Conservation (phyloP, 1,140 invertebrate genomes). For the Teleogryllus occipitalis region DNA sequence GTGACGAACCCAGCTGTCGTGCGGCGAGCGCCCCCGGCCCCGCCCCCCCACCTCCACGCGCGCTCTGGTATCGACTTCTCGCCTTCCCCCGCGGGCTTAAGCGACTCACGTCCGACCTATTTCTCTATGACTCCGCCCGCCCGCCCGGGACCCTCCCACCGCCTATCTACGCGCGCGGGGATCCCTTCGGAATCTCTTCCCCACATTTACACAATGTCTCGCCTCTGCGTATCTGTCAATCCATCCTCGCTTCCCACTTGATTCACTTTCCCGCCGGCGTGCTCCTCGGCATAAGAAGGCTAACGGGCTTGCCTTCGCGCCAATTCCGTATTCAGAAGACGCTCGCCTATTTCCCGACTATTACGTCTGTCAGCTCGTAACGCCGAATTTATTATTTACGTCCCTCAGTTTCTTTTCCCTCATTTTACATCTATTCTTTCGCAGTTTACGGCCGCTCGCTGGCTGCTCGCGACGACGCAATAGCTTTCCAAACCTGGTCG, state of each 20-base stretch:
- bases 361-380: not conserved
- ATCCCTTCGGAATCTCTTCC: not conserved
- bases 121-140: not conserved
- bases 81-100: no score
- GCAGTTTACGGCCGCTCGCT: not conserved
- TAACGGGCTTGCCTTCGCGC: not conserved
- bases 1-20: no score
- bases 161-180: not conserved
- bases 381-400: not conserved
- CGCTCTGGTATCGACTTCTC: no score
- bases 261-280: not conserved
- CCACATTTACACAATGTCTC: not conserved
- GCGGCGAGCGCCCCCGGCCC: no score
- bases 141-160: no score
- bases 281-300: not conserved
- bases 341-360: not conserved
- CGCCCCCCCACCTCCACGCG: no score
- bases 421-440: not conserved
- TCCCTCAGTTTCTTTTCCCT: not conserved
- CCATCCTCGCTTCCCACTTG: not conserved
- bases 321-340: not conserved
- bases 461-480: no score
- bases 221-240: not conserved
- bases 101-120: not conserved
- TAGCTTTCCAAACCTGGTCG: no score